Conservation (phyloP, 2,113 vertebrate species). For the Nymphicus hollandicus region DNA sequence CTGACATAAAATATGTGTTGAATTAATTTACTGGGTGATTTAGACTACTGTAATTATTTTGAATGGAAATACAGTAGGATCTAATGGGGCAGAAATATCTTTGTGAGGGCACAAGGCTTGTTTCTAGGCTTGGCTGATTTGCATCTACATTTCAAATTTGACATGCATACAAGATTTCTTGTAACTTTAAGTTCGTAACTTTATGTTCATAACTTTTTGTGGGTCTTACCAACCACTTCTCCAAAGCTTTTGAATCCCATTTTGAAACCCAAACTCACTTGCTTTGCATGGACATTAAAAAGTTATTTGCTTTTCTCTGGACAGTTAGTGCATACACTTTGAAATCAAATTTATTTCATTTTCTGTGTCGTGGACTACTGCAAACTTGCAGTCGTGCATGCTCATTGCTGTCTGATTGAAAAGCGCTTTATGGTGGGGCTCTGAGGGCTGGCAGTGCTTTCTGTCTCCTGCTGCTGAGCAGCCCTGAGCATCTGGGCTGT, state of each 20-base stretch:
- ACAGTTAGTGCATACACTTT: neutral
- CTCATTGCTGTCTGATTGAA: neutral
- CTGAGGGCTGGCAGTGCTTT: neutral
- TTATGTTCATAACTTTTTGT: neutral
- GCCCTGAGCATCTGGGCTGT: neutral
- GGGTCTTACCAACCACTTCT: neutral
- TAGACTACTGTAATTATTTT: neutral
- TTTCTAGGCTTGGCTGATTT: neutral
- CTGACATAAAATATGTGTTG: neutral
- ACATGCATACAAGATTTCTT: neutral
- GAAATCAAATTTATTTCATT: neutral
- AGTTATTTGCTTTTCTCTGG: neutral
- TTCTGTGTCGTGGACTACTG: neutral
- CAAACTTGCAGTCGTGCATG: neutral
- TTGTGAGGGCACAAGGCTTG: neutral
- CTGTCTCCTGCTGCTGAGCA: neutral
- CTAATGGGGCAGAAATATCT: neutral
- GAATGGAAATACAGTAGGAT: neutral
- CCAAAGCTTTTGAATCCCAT: neutral
- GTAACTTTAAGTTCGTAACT: neutral
- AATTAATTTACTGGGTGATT: neutral
- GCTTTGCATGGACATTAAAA: neutral
- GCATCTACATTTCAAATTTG: neutral
- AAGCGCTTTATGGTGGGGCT: neutral
- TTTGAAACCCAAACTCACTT: neutral